phyloP scores from a whole-genome alignment of 2,113 vertebrate genomes.

The Oostethus manadensis region DNA sequence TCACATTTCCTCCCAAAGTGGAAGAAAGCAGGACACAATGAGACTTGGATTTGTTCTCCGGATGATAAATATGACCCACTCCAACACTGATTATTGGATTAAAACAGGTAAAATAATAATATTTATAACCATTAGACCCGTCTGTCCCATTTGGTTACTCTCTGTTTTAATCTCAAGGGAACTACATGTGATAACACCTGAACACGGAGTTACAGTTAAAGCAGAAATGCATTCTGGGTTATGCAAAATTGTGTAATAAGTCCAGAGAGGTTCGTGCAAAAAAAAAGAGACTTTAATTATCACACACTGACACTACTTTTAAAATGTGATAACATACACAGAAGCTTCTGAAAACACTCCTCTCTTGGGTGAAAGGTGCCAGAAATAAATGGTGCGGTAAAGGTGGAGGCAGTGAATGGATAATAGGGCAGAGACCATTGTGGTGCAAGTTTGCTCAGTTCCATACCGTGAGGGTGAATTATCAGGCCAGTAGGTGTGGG shows the following conservation, averaged over 20 bases:
- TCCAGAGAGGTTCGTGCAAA: constrained; percentile 19
- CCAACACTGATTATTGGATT: constrained; percentile 63
- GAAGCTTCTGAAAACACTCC: constrained; percentile 23
- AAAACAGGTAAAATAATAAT: constrained; percentile 60
- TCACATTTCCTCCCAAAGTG: constrained; percentile 61
- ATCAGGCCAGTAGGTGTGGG: constrained; percentile 58
- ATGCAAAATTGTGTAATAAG: too few species aligned
- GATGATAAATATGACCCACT: constrained; percentile 63
- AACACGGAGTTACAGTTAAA: constrained; percentile 16
- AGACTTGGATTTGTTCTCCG: constrained; percentile 64
- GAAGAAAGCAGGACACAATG: constrained; percentile 52
- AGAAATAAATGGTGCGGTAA: constrained; percentile 35
- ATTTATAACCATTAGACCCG: constrained; percentile 62
- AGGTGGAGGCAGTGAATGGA: constrained; percentile 39
- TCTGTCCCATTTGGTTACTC: constrained; percentile 31
- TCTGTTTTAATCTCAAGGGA: constrained; percentile 31
- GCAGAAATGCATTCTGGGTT: constrained; percentile 33
- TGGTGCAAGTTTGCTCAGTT: constrained; percentile 40
- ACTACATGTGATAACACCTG: constrained; percentile 22
- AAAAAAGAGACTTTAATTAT: constrained; percentile 49
- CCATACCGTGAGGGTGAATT: constrained; percentile 41
- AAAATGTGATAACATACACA: constrained; percentile 29
- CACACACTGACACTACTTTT: constrained; percentile 29
- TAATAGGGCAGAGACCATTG: constrained; percentile 41
- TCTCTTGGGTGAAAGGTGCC: constrained; percentile 34